These are phyloP conservation scores for Microtus pennsylvanicus DNA, from an alignment of 2,113 vertebrate genomes.

Conservation along the genomic window DNA sequence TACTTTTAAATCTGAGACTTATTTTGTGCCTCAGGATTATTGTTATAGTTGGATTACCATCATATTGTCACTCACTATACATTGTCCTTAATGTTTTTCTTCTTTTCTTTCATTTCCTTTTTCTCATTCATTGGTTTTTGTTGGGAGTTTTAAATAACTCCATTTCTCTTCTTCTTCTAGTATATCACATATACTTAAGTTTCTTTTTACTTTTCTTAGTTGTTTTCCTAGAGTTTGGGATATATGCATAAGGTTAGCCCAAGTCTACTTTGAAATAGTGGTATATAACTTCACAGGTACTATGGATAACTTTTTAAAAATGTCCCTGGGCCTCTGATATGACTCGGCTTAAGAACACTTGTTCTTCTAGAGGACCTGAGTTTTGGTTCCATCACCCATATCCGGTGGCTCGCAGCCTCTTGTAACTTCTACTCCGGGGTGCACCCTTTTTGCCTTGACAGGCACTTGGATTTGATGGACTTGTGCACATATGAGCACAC, in stretches of 20 bases:
- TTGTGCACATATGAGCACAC: neutral
- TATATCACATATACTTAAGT: neutral
- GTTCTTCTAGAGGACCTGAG: neutral
- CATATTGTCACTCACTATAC: too few species aligned
- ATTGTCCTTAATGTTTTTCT: neutral
- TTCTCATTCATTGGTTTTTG: neutral
- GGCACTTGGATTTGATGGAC: neutral
- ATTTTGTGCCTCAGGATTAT: neutral
- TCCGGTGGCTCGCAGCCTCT: neutral
- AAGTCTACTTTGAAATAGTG: neutral
- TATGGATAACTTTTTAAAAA: neutral
- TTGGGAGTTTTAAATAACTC: neutral
- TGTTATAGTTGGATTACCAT: neutral
- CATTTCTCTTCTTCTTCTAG: neutral
- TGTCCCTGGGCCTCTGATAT: neutral
- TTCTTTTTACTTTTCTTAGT: neutral
- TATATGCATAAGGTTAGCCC: neutral
- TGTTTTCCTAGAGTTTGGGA: neutral
- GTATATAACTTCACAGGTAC: neutral
- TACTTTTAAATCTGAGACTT: neutral
- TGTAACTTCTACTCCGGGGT: neutral
- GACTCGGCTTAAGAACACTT: neutral
- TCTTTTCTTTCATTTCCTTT: neutral
- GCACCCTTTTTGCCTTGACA: neutral
- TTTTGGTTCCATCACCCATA: neutral